Evolutionary conservation across 1,140 invertebrate genomes (phyloP).

Genomic region (Bradysia coprophila): DNA sequence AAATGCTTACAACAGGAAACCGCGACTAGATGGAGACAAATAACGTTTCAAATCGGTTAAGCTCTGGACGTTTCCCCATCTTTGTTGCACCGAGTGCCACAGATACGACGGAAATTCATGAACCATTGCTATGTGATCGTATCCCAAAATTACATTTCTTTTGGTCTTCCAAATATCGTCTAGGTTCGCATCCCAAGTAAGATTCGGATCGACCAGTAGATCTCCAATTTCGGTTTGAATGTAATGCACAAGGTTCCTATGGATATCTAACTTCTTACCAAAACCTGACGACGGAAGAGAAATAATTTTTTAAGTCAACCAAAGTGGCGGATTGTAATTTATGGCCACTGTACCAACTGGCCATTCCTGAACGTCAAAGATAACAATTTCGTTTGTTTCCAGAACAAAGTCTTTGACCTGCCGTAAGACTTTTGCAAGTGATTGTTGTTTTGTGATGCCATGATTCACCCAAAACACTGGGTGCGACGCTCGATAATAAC

Average conservation of each 20-base stretch:
- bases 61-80: conserved; percentile 37
- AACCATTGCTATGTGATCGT: conserved; percentile 26
- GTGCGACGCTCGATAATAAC: conserved; percentile 23
- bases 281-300: too few species aligned
- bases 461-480: conserved; percentile 35
- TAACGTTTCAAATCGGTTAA: conserved; percentile 27
- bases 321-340: not conserved
- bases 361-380: conserved; percentile 42
- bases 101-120: conserved; percentile 13
- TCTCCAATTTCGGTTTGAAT: conserved; percentile 28
- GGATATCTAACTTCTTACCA: conserved; percentile 21
- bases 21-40: conserved; percentile 7
- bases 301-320: conserved; percentile 3
- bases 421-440: conserved; percentile 27
- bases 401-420: conserved; percentile 33
- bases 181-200: conserved; percentile 26
- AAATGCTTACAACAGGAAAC: not conserved
- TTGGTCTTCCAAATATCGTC: conserved; percentile 29
- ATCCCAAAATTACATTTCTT: conserved; percentile 34
- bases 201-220: conserved; percentile 24
- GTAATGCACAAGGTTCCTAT: conserved; percentile 27
- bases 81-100: conserved; percentile 24
- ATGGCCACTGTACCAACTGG: conserved; percentile 24
- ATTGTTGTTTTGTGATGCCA: conserved; percentile 27
- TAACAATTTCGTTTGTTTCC: conserved; percentile 40